Conservation (phyloP, 2,888 invertebrate genomes). For the Platypus cylindrus region DNA sequence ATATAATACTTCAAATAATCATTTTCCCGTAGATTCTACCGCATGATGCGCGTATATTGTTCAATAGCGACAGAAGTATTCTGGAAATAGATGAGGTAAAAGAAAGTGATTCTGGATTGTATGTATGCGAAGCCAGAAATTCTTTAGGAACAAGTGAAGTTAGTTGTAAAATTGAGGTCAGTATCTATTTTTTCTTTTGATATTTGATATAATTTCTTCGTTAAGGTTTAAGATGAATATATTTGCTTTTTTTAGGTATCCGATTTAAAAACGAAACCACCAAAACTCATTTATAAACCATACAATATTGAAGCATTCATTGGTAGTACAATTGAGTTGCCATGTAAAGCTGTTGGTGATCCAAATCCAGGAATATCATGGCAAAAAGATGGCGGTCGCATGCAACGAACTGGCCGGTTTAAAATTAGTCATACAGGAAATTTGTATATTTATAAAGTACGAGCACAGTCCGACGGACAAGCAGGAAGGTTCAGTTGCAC, state of each 20-base stretch:
- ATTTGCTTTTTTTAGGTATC: constrained; percentile 13
- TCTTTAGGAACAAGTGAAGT: constrained; percentile 57
- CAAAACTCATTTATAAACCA: constrained; percentile 55
- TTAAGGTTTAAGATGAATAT: no score
- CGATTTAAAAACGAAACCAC: constrained; percentile 38
- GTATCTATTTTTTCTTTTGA: constrained; percentile 23
- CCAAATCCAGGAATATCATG: constrained; percentile 68
- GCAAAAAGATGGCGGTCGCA: constrained; percentile 66
- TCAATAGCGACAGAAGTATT: constrained; percentile 41
- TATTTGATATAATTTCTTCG: no score
- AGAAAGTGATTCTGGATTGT: constrained; percentile 60
- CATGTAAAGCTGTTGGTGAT: constrained; percentile 70
- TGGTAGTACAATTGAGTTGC: constrained; percentile 66
- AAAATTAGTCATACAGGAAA: constrained; percentile 58
- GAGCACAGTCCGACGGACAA: no score
- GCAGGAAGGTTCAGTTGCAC: no score
- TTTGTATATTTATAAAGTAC: constrained; percentile 54
- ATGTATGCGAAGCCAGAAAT: constrained; percentile 70
- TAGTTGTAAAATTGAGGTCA: constrained; percentile 50
- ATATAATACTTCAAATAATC: no score
- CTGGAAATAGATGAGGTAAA: constrained; percentile 49
- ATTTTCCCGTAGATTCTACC: constrained; percentile 27
- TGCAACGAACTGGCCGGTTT: constrained; percentile 39
- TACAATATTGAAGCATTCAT: constrained; percentile 62
- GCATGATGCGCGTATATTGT: constrained; percentile 11